phyloP scores from a whole-genome alignment of 2,888 invertebrate species.

The Andrena marginata region DNA sequence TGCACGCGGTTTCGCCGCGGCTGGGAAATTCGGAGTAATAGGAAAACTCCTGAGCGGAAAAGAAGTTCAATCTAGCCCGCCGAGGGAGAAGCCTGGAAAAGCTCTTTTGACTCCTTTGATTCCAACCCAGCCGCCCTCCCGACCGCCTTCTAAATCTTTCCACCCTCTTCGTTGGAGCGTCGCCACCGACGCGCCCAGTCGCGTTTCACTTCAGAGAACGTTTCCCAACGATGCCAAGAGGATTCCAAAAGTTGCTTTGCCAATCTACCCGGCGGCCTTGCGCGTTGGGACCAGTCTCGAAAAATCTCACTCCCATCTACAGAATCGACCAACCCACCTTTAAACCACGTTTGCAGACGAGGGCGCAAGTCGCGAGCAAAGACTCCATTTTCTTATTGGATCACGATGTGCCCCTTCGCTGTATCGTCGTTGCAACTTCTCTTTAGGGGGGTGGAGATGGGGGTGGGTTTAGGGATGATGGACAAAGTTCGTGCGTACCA shows the following conservation, averaged over 20 bases:
- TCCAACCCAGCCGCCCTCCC: slow-evolving; percentile 68
- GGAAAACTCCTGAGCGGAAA: slow-evolving; percentile 83
- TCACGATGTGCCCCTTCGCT: slow-evolving; percentile 6
- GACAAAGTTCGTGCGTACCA: neutral
- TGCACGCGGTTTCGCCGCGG: slow-evolving; percentile 72
- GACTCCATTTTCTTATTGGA: slow-evolving; percentile 64
- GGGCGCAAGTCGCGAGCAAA: slow-evolving; percentile 52
- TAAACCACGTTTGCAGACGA: slow-evolving; percentile 62
- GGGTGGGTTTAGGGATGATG: neutral
- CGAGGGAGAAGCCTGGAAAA: slow-evolving; percentile 77
- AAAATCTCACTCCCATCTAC: slow-evolving; percentile 60
- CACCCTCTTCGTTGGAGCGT: slow-evolving; percentile 49
- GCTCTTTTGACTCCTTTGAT: slow-evolving; percentile 83
- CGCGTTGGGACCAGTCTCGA: slow-evolving; percentile 59
- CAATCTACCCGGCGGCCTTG: slow-evolving; percentile 72
- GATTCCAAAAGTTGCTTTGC: slow-evolving; percentile 77
- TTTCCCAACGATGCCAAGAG: slow-evolving; percentile 67
- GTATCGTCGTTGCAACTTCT: slow-evolving; percentile 1
- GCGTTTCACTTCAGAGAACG: slow-evolving; percentile 55
- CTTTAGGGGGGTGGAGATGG: slow-evolving; percentile 1
- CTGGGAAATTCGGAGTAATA: slow-evolving; percentile 83
- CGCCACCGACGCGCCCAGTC: slow-evolving; percentile 49
- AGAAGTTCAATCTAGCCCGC: slow-evolving; percentile 82
- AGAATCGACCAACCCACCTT: slow-evolving; percentile 9
- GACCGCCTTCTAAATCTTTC: slow-evolving; percentile 61